Percentiles rank a stretch among this genome's conserved stretches.
Conservation (phyloP, 2,113 vertebrate species). For the Mastomys coucha region DNA sequence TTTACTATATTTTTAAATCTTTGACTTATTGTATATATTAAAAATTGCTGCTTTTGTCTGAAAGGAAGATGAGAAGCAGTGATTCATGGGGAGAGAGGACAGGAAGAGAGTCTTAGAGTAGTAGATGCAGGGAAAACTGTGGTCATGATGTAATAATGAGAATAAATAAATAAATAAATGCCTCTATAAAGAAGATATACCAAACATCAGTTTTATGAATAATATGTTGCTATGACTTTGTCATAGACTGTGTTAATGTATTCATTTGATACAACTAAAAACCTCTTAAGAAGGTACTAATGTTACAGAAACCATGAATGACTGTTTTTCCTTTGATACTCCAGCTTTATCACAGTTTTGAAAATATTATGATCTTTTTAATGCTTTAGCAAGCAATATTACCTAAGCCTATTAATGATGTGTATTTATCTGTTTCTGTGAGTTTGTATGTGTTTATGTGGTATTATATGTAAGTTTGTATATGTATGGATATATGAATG, state of each 20-base stretch:
- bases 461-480: neutral
- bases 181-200: neutral
- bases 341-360: neutral
- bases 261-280: neutral
- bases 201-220: neutral
- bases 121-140: neutral
- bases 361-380: neutral
- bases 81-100: neutral
- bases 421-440: neutral
- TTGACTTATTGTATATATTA: neutral
- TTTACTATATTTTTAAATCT: neutral
- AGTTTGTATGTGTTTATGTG: neutral
- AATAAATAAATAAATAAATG: neutral
- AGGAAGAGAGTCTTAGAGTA: neutral
- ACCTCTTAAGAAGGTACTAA: neutral
- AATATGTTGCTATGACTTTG: neutral
- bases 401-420: neutral
- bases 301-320: neutral
- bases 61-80: neutral
- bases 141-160: neutral
- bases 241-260: neutral
- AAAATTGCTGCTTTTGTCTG: neutral
- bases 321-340: neutral
- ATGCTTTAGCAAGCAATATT: neutral
- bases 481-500: no score